phyloP scores from a whole-genome alignment of 1,140 invertebrate genomes.

The Zaprionus africanus region DNA sequence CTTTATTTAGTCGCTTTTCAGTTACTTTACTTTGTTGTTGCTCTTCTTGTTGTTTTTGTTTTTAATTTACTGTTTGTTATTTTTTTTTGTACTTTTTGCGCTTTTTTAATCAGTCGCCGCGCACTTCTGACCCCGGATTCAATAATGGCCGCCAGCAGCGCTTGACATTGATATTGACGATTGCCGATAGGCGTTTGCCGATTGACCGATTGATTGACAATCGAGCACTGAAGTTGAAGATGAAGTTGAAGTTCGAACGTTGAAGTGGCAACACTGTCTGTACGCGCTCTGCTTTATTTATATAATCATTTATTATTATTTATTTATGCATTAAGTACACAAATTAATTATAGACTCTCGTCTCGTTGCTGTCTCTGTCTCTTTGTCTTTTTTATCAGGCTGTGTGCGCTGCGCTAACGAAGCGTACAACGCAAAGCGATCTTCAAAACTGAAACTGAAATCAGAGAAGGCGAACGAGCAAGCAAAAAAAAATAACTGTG shows the following conservation, averaged over 20 bases:
- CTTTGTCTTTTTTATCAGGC: neutral
- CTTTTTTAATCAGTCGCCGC: conserved; percentile 69
- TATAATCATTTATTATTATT: conserved; percentile 40
- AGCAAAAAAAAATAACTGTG: conserved; percentile 34
- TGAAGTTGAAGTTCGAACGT: neutral
- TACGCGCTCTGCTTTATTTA: conserved; percentile 39
- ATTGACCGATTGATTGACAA: conserved; percentile 1
- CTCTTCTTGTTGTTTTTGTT: conserved; percentile 38
- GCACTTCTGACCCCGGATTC: conserved; percentile 74
- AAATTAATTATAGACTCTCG: conserved; percentile 46
- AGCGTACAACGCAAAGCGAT: conserved; percentile 59
- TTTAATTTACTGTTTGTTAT: conserved; percentile 27
- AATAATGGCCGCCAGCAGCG: conserved; percentile 28
- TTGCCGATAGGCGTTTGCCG: conserved; percentile 4
- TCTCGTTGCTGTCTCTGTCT: neutral
- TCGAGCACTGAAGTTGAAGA: conserved; percentile 11
- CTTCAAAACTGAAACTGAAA: conserved; percentile 74
- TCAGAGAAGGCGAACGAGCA: conserved; percentile 10
- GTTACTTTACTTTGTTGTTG: conserved; percentile 32
- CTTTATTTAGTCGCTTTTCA: conserved; percentile 22
- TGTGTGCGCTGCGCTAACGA: neutral
- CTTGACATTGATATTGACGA: conserved; percentile 68
- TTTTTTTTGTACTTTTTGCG: conserved; percentile 34
- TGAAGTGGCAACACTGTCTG: conserved; percentile 4
- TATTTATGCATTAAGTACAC: conserved; percentile 65